phyloP scores from a whole-genome alignment of 2,113 vertebrate species.

The Rhinopithecus roxellana region DNA sequence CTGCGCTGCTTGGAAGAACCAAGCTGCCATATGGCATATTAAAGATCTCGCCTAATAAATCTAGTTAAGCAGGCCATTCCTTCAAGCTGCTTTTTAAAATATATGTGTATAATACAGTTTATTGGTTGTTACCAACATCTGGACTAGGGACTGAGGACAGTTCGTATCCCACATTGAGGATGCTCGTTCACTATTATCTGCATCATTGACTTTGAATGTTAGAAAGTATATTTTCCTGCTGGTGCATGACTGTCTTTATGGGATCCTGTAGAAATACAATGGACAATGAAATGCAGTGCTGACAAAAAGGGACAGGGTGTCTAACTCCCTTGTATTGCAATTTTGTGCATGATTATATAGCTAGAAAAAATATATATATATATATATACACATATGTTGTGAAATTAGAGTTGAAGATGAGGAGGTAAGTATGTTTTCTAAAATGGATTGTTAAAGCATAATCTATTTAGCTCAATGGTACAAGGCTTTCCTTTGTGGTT shows the following conservation, averaged over 20 bases:
- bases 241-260: conserved; percentile 66
- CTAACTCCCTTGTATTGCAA: conserved; percentile 34
- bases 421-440: not conserved
- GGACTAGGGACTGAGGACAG: conserved; percentile 54
- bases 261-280: conserved; percentile 71
- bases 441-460: not conserved
- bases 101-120: conserved; percentile 62
- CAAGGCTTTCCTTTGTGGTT: not conserved
- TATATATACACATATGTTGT: not conserved
- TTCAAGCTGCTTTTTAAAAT: conserved; percentile 65
- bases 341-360: conserved; percentile 17
- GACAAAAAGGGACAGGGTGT: not conserved
- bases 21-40: conserved; percentile 62
- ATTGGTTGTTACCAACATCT: conserved; percentile 74
- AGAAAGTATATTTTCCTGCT: conserved; percentile 74
- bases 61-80: conserved; percentile 72
- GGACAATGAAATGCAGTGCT: conserved; percentile 18
- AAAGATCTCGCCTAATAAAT: conserved; percentile 79
- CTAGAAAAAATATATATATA: not conserved
- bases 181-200: conserved; percentile 70
- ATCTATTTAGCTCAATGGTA: not conserved
- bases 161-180: conserved; percentile 65
- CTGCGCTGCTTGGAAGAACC: conserved; percentile 31
- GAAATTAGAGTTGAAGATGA: conserved; percentile 51
- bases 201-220: conserved; percentile 77